Evolutionary conservation across 2,113 vertebrate species (phyloP).

Genomic region (Erinaceus europaeus): DNA sequence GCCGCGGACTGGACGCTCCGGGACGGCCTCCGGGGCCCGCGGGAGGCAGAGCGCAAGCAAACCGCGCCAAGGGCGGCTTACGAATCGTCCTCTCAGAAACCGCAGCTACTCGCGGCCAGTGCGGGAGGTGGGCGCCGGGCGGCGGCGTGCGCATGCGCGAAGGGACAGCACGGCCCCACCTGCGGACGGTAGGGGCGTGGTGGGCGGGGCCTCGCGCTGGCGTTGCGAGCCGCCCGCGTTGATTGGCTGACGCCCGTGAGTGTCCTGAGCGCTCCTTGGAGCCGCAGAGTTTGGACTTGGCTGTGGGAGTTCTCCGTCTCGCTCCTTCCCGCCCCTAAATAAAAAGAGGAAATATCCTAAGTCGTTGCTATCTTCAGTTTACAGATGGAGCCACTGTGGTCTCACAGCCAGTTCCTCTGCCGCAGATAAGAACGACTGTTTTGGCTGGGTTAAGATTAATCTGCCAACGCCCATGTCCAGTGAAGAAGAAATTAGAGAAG

Average conservation of each 20-base stretch:
- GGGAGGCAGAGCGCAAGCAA: neutral
- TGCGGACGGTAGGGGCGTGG: neutral
- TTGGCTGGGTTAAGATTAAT: too few species aligned
- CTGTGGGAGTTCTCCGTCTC: too few species aligned
- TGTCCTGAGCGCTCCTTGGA: too few species aligned
- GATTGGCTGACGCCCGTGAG: neutral
- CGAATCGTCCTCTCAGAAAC: constrained; percentile 71
- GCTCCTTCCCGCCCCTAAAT: too few species aligned
- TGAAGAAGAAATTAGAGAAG: too few species aligned
- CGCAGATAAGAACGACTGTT: neutral
- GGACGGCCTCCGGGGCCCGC: neutral
- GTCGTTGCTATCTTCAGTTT: neutral
- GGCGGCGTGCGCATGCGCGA: constrained; percentile 66
- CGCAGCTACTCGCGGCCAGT: constrained; percentile 44
- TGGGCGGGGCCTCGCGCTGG: neutral
- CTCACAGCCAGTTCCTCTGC: neutral
- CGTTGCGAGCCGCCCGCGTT: accelerated
- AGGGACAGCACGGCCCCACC: constrained; percentile 41
- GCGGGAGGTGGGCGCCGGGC: constrained; percentile 52
- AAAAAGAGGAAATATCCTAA: neutral
- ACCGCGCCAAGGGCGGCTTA: neutral
- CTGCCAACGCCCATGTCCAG: too few species aligned
- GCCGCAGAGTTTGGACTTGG: constrained; percentile 1
- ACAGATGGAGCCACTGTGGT: neutral
- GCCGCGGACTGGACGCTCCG: neutral